Evolutionary conservation across 2,113 vertebrate genomes (phyloP), one percentile per base, ranked within the genome.

Genomic region (Amia ocellicauda): DNA sequence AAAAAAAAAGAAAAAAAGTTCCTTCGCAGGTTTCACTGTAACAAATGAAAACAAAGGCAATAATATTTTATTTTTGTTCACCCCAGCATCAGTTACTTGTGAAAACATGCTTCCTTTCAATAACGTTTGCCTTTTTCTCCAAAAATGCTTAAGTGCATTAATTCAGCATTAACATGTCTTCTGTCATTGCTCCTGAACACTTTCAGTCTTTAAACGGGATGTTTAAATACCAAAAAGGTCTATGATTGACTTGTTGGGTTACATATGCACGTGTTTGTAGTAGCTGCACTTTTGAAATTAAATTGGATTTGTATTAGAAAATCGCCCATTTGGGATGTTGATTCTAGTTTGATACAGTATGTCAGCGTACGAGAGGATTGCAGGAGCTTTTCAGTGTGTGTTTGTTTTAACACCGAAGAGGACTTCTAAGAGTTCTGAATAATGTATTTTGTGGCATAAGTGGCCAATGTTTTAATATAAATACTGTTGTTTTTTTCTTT

Each of bases 11-110:
- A 11, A 60, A 13, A 62, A 55, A 68, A 73, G 19, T 42, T 66
- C 73, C 77, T 78, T 66, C 71, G 72, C 61, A 49, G 52, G 47
- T 68, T 40, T 60, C 42, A 50, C 22, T 57, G 42, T 47, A 19
- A 50, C 17, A 29, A 58, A 31, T 36, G 28, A 55, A 28, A 57
- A 62, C 43, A 50, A 57, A 62, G 51, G 59, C 66, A 68, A 68
- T 68, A 62, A 68, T 68, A 36, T 51, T 42, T 26, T 68, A 56
- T 49, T 47, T 51, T 31, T 31, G 36, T 36, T 56, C 45, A n/a
- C 43, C 54, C 60, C 51, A 63, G 61, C 54, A 62, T 68, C 61
- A 50, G 51, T 68, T 56, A 63, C 59, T 45, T 57, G 40, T 47
- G 45, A 60, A n/a, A 56, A 56, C 22, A 17, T 60, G 14, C 22